Evolutionary conservation across 1,140 invertebrate genomes (phyloP).

Genomic region (Lepidurus arcticus): DNA sequence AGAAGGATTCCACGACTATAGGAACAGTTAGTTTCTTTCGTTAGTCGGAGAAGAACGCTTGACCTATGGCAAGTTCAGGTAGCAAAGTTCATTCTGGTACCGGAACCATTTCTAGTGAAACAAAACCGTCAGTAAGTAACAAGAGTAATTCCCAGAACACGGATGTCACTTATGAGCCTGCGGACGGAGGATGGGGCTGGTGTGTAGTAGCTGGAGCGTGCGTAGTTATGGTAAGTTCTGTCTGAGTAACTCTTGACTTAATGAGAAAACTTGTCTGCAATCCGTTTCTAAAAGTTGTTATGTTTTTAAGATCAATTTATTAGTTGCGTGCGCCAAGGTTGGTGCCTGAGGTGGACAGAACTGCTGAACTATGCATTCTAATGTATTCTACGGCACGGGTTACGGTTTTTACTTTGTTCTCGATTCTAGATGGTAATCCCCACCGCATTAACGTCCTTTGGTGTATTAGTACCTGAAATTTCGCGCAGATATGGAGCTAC

Average conservation of each 20-base stretch:
- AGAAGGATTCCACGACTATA: too few relatives aligned
- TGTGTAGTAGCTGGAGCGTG: neutral
- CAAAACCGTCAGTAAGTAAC: too few relatives aligned
- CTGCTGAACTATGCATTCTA: neutral
- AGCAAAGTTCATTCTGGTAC: too few relatives aligned
- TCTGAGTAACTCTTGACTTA: too few relatives aligned
- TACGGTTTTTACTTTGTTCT: neutral
- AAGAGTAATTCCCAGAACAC: neutral
- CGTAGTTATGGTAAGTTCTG: neutral
- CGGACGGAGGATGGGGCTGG: slow-evolving; percentile 1
- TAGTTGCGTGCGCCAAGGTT: too few relatives aligned
- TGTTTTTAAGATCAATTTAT: too few relatives aligned
- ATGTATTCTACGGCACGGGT: neutral
- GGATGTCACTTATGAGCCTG: neutral
- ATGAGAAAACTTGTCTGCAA: too few relatives aligned
- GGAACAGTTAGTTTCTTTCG: too few relatives aligned
- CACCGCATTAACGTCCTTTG: slow-evolving; percentile 31
- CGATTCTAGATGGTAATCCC: slow-evolving; percentile 31
- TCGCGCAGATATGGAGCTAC: slow-evolving; percentile 6
- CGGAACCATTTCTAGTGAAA: too few relatives aligned
- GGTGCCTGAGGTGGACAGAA: neutral
- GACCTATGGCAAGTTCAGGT: too few relatives aligned
- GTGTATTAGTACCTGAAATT: slow-evolving; percentile 33
- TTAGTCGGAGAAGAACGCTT: too few relatives aligned
- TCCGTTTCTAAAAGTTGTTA: too few relatives aligned